phyloP scores from a whole-genome alignment of 2,113 vertebrate genomes.

The Acanthisitta chloris region DNA sequence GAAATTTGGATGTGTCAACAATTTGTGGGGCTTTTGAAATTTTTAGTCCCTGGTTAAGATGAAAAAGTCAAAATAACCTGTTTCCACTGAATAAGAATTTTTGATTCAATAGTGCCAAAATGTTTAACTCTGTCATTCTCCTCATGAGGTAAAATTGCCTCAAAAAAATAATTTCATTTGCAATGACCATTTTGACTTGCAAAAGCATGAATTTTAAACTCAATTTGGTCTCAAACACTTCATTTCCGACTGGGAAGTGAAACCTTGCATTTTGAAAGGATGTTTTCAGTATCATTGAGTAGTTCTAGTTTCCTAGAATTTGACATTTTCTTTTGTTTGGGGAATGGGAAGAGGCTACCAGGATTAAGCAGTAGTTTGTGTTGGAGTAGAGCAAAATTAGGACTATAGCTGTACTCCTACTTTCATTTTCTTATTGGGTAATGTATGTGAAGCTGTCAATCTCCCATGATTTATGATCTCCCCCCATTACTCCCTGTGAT shows the following conservation, averaged over 20 bases:
- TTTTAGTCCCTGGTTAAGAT: neutral
- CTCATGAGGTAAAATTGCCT: neutral
- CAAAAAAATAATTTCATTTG: neutral
- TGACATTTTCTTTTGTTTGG: neutral
- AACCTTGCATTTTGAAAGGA: neutral
- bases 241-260: neutral
- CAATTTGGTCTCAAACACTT: neutral
- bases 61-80: conserved; percentile 6
- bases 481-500: fast-evolving
- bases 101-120: neutral
- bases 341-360: neutral
- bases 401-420: neutral
- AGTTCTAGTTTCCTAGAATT: neutral
- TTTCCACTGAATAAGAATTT: neutral
- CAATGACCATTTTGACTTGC: neutral
- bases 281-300: neutral
- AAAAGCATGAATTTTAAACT: neutral
- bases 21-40: neutral
- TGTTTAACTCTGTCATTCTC: neutral
- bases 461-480: neutral
- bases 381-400: neutral
- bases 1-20: neutral
- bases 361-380: neutral
- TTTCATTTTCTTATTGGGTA: neutral
- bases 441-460: neutral